Evolutionary conservation across 1,140 invertebrate species (phyloP), one percentile per base, ranked within the genome.

Genomic region (Atta texana): DNA sequence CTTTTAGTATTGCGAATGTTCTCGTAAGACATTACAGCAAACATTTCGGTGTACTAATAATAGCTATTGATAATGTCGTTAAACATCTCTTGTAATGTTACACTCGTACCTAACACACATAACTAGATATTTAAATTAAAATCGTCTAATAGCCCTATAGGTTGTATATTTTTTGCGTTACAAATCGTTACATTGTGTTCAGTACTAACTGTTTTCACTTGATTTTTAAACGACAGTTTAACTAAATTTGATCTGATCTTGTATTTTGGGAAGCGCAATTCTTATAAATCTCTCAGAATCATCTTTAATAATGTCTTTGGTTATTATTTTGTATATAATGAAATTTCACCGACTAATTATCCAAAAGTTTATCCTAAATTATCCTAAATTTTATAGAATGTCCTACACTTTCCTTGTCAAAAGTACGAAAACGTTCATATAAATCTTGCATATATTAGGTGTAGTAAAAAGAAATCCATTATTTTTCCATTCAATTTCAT

Each of bases 1-100:
- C 55, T 59, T 59, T 24, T 59, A 59, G 31, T 59, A 74, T 28
- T 74, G 69, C 49, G 49, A 72, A 16, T 72, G 16, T 63, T 64
- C 12, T 77, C 24, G 6, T 64, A 6, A 74, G 12, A 74, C 28
- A 49, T 64, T 63, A 59, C 57, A 49, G 64, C 24, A 49, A 77
- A 77, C 18, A 39, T 77, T 31, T 64, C 39, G 75, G 10, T 66
- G 24, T 53, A 78, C 6, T 66, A 12, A 44, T n/a, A 61, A 64
- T 24, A 66, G 10, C 39, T 28, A 18, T 28, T 44, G 12, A 12
- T 63, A 49, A 77, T 49, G 10, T 64, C 61, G 1, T 53, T 44
- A 66, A 78, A 53, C 21, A 55, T 53, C 7, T 78, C 44, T 44
- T 31, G 39, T 51, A n/a, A 61, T 63, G 3, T 64, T 51, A 39